Base-by-base conservation (phyloP, 1,140 invertebrate genomes). In the Choristoneura fumiferana region DNA sequence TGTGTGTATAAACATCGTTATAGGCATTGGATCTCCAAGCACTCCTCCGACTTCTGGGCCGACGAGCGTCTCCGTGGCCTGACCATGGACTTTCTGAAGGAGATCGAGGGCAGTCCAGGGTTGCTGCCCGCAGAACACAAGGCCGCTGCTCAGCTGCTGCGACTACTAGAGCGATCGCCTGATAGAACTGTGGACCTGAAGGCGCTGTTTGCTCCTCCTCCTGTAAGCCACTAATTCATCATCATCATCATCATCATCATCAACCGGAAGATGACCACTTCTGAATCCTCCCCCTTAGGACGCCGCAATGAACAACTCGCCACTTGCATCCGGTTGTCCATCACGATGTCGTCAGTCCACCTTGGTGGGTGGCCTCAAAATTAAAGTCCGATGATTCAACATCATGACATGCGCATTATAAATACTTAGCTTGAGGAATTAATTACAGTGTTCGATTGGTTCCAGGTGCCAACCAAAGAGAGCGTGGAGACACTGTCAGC, bases 81-180 rank as follows among this genome's bases (percentile, higher is more conserved):
- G 64, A 96, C 96, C 0, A 95, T 96, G 56, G 95, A 96, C 67
- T 96, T 98, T 80, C 87, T 98, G 12, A 96, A 98, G 64, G 96
- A 98, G 71, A 95, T 98, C 61, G 93, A 96, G 34, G 94, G 93
- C 67, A 96, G 94, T 71, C 94, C 95, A 0, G 96, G 95, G 67
- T 85, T 98, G n/a, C 87, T 98, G 33, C 96, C 96, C 0, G 95
- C 96, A 0, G 97, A 98, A 77, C 96, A 98, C 75, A 96, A 98
- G 80, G 95, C 96, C 0, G 96, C 96, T 0, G 91, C 93, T 39
- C 94, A 97, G 80, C 78, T 98, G 13, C 87, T 97, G 10, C 90
- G 95, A 53, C 89, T 97, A 13, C 91, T 98, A 5, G 95, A 94
- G 22, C 94, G 95, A 59, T 94, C 70, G 1, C 87, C 83, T 0